Evolutionary conservation across 1,140 invertebrate species (phyloP).

Genomic region (Philopotamus ludificatus): DNA sequence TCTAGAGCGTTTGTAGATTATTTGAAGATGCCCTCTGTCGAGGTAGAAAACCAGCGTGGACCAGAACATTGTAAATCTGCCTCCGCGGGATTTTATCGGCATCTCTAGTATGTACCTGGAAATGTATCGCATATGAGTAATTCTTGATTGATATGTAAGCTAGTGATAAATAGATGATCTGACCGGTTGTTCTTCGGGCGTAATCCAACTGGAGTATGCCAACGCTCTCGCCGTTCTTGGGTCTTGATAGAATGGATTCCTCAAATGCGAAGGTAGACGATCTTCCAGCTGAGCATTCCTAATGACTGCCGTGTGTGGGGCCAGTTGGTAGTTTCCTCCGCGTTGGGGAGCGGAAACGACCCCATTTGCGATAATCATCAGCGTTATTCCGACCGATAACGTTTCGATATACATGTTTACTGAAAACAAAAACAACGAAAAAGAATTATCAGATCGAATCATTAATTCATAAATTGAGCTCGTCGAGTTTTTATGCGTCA

Average conservation of each 20-base stretch:
- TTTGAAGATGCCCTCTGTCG: constrained; percentile 42
- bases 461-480: no score
- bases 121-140: background rate
- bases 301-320: constrained; percentile 53
- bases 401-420: no score
- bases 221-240: constrained; percentile 50
- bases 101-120: constrained; percentile 57
- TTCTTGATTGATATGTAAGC: background rate
- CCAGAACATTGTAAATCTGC: constrained; percentile 61
- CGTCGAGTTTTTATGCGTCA: no score
- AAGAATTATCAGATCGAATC: no score
- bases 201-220: constrained; percentile 58
- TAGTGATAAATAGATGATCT: constrained; percentile 29
- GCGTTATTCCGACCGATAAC: background rate
- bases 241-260: constrained; percentile 48
- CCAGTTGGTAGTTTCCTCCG: background rate
- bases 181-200: constrained; percentile 59
- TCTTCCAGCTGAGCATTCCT: constrained; percentile 51
- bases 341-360: background rate
- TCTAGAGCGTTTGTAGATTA: constrained; percentile 27
- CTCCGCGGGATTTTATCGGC: constrained; percentile 58
- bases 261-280: constrained; percentile 49
- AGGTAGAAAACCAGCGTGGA: constrained; percentile 59
- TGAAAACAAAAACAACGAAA: no score
- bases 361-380: background rate